Base-by-base conservation (phyloP, 2,888 invertebrate species). In the Molorchus minor region DNA sequence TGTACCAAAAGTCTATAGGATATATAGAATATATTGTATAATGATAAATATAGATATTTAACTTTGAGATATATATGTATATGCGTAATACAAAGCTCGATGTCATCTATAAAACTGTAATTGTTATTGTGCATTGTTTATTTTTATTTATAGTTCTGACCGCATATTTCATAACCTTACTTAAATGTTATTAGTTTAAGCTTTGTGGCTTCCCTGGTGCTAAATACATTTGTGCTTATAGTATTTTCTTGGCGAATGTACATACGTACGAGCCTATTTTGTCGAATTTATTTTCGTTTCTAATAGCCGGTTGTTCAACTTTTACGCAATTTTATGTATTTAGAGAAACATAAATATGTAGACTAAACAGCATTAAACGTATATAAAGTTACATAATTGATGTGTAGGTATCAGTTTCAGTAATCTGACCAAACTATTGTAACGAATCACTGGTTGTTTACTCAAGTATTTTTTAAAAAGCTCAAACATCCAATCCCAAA, bases 261-360 rank as follows among this genome's bases (percentile, higher is more conserved):
- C 25, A 25, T 25, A n/a, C 20, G 5, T 5, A 19, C 41, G 4
- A 3, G 12, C n/a, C 2, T 16, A 21, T 43, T 19, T 13, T 20
- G 21, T 13, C 4, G 13, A 43, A 43, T 43, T 15, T 13, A 5
- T 13, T 19, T 40, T 4, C 40, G 40, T 21, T 15, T 12, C n/a
- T 21, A 10, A 15, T 25, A 15, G 21, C 12, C 13, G 43, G 43
- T 43, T 43, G 15, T 43, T 25, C 43, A 43, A 43, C 43, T 43
- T 43, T 43, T 25, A 21, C 43, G 43, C 13, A 43, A 43, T 43
- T 43, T 43, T 43, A 43, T 43, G 25, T 43, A 43, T 40, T 40
- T 40, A 40, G 10, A 40, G 25, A 43, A 43, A 43, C 43, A 15
- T 43, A 43, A 43, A 43, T 21, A 25, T 43, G 21, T 43, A 43